These are phyloP conservation scores for Crepidodera aurea DNA, from an alignment of 2,888 invertebrate species.

Conservation along the genomic window DNA sequence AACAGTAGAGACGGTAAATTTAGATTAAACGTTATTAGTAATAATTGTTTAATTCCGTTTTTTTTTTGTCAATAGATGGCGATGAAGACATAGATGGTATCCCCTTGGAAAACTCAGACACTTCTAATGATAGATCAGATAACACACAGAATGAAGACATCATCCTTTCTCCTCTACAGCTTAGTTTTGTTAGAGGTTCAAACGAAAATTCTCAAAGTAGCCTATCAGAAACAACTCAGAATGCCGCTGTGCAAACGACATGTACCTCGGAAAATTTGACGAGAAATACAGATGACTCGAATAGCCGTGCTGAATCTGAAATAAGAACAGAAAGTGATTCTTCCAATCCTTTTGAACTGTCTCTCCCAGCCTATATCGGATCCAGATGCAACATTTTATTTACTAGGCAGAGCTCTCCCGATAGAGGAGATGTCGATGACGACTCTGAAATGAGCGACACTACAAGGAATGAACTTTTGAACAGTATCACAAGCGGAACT, in stretches of 20 bases:
- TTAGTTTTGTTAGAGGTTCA: conserved; percentile 39
- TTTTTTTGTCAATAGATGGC: conserved; percentile 18
- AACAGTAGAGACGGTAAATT: conserved; percentile 30
- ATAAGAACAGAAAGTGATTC: conserved; percentile 42
- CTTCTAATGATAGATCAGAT: conserved; percentile 42
- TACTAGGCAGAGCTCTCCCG: conserved; percentile 32
- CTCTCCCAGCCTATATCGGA: conserved; percentile 34
- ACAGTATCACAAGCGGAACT: conserved; percentile 26
- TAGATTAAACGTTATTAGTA: background rate
- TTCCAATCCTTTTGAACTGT: conserved; percentile 44
- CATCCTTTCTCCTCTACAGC: conserved; percentile 41
- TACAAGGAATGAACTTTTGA: conserved; percentile 28
- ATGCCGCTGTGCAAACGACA: conserved; percentile 43
- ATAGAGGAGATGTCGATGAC: conserved; percentile 24
- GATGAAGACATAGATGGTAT: conserved; percentile 53
- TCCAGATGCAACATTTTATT: conserved; percentile 33
- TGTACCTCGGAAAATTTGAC: conserved; percentile 36
- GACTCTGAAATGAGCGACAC: conserved; percentile 35
- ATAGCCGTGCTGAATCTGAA: conserved; percentile 45
- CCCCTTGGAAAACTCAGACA: conserved; percentile 47
- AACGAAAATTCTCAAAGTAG: conserved; percentile 41
- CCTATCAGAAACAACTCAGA: conserved; percentile 41
- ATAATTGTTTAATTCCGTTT: background rate
- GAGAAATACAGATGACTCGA: conserved; percentile 41
- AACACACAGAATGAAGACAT: conserved; percentile 40